Conservation (phyloP, 2,797 vertebrate genomes). For the Trachops cirrhosus region DNA sequence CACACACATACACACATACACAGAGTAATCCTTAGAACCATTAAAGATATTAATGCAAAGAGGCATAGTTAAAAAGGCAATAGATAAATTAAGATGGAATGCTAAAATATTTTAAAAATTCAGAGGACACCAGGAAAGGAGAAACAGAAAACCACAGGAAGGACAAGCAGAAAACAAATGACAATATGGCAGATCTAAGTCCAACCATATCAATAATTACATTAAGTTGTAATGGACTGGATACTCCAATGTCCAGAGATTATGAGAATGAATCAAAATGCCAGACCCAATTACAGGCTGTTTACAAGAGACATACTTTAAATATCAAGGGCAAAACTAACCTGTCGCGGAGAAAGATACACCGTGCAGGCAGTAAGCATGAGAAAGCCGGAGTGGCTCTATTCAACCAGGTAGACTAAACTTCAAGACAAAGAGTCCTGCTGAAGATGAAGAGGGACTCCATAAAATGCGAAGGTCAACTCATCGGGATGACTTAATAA, state of each 20-base stretch:
- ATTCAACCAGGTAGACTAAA: background rate
- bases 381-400: background rate
- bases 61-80: background rate
- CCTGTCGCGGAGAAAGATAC: background rate
- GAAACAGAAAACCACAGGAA: background rate
- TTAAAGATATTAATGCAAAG: background rate
- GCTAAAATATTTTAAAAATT: background rate
- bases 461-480: background rate
- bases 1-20: background rate
- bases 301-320: background rate
- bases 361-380: background rate
- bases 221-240: background rate
- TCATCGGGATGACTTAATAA: background rate
- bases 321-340: slow-evolving; percentile 21
- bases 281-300: background rate
- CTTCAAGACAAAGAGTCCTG: slow-evolving; percentile 8
- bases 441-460: background rate
- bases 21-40: background rate
- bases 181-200: slow-evolving; percentile 32
- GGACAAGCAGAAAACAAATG: background rate
- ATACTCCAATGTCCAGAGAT: background rate
- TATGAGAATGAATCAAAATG: slow-evolving; percentile 2
- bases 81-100: background rate
- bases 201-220: background rate
- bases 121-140: background rate